Percentiles rank a stretch among this genome's conserved stretches.
Conservation (phyloP, 2,113 vertebrate species). For the Salvelinus sp. region DNA sequence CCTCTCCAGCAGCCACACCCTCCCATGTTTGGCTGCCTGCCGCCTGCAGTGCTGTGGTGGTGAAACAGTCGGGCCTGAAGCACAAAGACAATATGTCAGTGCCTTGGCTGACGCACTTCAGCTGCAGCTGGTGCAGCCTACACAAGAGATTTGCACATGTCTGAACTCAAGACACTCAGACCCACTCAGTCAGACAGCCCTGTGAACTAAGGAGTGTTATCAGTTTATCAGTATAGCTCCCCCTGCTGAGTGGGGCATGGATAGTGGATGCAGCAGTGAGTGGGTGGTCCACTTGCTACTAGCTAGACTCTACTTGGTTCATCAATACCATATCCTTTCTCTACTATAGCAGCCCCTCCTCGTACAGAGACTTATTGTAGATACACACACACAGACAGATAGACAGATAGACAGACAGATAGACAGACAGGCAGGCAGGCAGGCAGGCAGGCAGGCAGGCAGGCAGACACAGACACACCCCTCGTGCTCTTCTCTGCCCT, state of each 20-base stretch:
- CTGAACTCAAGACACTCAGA: neutral
- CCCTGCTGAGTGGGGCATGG: slow-evolving; percentile 5
- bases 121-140: neutral
- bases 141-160: neutral
- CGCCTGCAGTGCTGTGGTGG: neutral
- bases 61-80: slow-evolving; percentile 7
- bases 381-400: neutral
- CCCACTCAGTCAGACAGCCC: neutral
- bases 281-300: slow-evolving; percentile 10
- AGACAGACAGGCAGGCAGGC: neutral
- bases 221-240: slow-evolving; percentile 3
- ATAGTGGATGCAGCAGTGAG: neutral
- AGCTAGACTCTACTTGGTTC: neutral
- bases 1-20: neutral
- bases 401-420: neutral
- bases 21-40: slow-evolving; percentile 10
- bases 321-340: slow-evolving; percentile 1
- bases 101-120: neutral
- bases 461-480: neutral
- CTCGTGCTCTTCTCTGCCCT: slow-evolving; percentile 2
- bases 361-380: neutral
- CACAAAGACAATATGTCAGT: slow-evolving; percentile 1
- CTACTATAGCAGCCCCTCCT: neutral
- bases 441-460: neutral
- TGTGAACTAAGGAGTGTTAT: neutral